Evolutionary conservation across 2,113 vertebrate genomes (phyloP), one percentile per base, ranked within the genome.

Genomic region (Loxodonta africana): DNA sequence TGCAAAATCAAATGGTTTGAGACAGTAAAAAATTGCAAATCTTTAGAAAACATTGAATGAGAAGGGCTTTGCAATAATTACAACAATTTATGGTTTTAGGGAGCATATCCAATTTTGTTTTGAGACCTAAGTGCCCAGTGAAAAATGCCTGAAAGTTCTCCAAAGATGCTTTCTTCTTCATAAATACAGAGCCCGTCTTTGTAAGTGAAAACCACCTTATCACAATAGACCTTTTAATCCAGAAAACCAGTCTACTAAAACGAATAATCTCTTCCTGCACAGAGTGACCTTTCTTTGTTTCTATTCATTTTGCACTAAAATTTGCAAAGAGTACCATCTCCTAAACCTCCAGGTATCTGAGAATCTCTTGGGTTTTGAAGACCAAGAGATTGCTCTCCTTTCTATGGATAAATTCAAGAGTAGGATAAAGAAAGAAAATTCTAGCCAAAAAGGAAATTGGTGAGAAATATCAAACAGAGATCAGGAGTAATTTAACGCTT

Each of bases 301-400:
- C 53, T 10, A 0, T 15, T 73, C 12, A 0, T 69, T 53, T 26
- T 46, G 41, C 8, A 21, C 46, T 30, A 69, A 57, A 53, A 28
- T 15, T 37, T 33, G 69, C 60, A 21, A 11, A 57, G 6, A 69
- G 26, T 8, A 11, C 18, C 41, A n/a, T 17, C 37, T 81, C 9
- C 48, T 20, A 26, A 14, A 30, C 37, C 20, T 46, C 7, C 30
- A 83, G 30, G n/a, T 1, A 2, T 48, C 48, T 10, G 1, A 3
- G 20, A 23, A 12, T 37, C 63, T 53, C 25, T 20, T 44, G 18
- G 28, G 15, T 33, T 48, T 48, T 6, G 15, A 37, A 41, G 69
- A 41, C 2, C 26, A 0, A n/a, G 10, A 10, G 2, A 2, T 6
- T 21, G 25, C 51, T 57, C 1, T 33, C 21, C 37, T 46, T 9